Evolutionary conservation across 1,140 invertebrate species (phyloP), one percentile per base, ranked within the genome.

Genomic region (Cecropterus lyciades): DNA sequence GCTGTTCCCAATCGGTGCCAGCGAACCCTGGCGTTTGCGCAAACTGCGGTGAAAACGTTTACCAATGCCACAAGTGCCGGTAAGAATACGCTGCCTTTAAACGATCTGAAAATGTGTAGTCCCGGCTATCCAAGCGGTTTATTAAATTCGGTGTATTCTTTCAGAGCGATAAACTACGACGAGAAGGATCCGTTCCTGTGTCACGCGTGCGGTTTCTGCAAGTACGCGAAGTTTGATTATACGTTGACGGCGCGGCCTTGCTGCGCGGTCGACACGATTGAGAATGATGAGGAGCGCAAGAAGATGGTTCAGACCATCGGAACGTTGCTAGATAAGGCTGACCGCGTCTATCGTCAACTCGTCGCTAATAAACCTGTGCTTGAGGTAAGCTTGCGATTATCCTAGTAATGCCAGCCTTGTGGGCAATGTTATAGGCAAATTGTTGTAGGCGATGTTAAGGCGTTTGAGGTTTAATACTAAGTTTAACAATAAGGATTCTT

Each of bases 221-320:
- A 99, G 92, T 99, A 99, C 92, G 99, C 98, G n/a, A 99, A 99
- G 91, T 99, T 99, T 89, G 99, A 99, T 92, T 98, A 97, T 82
- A 98, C 97, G 8, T 93, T 99, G 49, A 96, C 96, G 3, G 98
- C 96, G 1, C 95, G 97, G 42, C 96, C 97, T 0, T 98, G 98
- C 80, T 99, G 98, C 92, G 98, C 98, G 15, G 98, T 99, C 0
- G 98, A 99, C 93, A 97, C 98, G 0, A 99, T 99, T 43, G 98
- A 99, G 82, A 99, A 96, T 82, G 98, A 99, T 80, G 98, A 99
- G 75, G 98, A 99, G 91, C 94, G 98, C 0, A 98, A 98, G 81
- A 99, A 99, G 93, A 98, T 98, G 9, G 96, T 99, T 4, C 95
- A 95, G 1, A 96, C 95, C 8, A 99, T 99, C 66, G 98, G 99